Base-by-base conservation (phyloP, 2,888 invertebrate genomes). In the Hecatera dysodea region DNA sequence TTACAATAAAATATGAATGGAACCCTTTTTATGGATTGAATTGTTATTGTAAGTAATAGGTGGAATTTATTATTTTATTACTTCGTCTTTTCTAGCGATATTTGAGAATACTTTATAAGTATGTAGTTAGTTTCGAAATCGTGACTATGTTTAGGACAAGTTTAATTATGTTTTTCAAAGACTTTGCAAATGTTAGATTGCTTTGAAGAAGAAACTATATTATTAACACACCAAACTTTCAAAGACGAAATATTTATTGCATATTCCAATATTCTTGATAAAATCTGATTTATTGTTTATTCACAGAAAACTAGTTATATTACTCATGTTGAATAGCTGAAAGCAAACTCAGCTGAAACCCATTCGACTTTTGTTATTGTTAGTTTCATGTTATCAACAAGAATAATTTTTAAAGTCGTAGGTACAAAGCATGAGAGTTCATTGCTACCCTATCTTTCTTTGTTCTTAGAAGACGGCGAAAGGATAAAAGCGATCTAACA, bases 1-100 rank as follows among this genome's bases (percentile, higher is more conserved):
- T 68, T 79, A 61, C 22, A 22, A 78, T 81, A 64, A 70, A 84
- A 72, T 73, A 78, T 78, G 50, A 67, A 70, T 61, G n/a, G 48
- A 59, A 72, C 66, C 70, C 57, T 62, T 71, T 69, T 64, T 71
- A 66, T 57, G 27, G 48, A 62, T 67, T 60, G 53, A 60, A 72
- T 56, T 67, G 46, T 70, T 72, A 59, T 50, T 50, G 2, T 61
- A 27, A 60, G 66, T 61, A 72, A 69, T 60, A 69, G 55, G 57
- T 75, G 48, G 36, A 33, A 59, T 56, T 57, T 67, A 33, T 60
- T 46, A 27, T 44, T 57, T 9, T 19, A 4, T 77, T 24, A 36
- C 1, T 24, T n/a, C 15, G n/a, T 29, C 1, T 55, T 33, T 55
- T 19, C 46, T 22, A 29, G 55, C 6, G n/a, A 29, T n/a, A 29